These are phyloP conservation scores for Microtus pennsylvanicus DNA, from an alignment of 2,113 vertebrate species.

Conservation along the genomic window DNA sequence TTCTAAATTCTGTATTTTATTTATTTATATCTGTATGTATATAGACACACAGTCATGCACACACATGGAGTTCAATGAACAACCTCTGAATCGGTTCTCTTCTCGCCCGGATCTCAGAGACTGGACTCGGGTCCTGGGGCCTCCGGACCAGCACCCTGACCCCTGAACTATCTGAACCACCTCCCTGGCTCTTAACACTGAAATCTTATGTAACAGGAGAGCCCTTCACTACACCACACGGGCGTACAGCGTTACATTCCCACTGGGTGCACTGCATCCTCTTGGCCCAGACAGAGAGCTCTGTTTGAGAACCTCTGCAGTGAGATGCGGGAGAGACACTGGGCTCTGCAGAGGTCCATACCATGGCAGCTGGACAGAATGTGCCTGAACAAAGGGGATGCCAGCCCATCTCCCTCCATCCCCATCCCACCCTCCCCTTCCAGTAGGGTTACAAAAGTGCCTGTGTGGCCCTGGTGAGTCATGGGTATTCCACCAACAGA, in stretches of 20 bases:
- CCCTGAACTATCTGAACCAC: not conserved
- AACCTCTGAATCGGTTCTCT: not conserved
- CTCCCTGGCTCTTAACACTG: not conserved
- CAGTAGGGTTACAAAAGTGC: constrained; percentile 61
- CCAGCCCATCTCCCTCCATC: constrained; percentile 51
- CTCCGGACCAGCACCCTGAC: not conserved
- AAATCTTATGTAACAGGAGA: not conserved
- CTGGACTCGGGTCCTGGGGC: not conserved
- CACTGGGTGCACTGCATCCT: constrained; percentile 40
- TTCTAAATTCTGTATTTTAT: not conserved
- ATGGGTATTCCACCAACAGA: constrained; percentile 73
- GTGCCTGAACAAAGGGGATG: constrained; percentile 53
- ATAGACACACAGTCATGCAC: not conserved
- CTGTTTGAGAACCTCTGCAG: constrained; percentile 28
- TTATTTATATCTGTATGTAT: not conserved
- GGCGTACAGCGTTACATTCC: not conserved
- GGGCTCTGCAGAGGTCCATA: constrained; percentile 65
- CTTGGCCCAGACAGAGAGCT: constrained; percentile 44
- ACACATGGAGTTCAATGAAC: not conserved
- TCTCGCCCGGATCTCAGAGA: not conserved
- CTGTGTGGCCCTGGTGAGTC: constrained; percentile 76
- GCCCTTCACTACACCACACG: not conserved
- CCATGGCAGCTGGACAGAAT: constrained; percentile 63
- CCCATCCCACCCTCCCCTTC: constrained; percentile 45
- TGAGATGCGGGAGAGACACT: constrained; percentile 53